Base-by-base conservation (phyloP, 2,797 vertebrate genomes). In the Sebastes matsubarae region DNA sequence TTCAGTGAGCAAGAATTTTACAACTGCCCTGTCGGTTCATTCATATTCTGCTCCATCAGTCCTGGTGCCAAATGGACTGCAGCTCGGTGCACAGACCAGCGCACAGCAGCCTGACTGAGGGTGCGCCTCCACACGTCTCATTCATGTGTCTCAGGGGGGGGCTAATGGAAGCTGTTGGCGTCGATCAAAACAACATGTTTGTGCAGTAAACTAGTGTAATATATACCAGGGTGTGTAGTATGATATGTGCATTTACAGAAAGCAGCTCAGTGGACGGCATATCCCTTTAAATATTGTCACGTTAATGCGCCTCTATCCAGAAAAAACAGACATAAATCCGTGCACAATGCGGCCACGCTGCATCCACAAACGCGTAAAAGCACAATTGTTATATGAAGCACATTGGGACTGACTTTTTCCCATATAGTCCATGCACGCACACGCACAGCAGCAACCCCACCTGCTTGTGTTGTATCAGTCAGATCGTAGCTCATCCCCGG, bases 391-490 rank as follows among this genome's bases (percentile, higher is more conserved):
- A 8, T 3, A 24, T 8, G 22, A 70, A 18, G 61, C 77, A 1
- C 32, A 46, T 3, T 2, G 10, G 2, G 38, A 6, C 46, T 6
- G 55, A 46, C 67, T 52, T 14, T 29, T 58, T 38, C 68, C 22
- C 1, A 52, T 52, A 2, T 38, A 5, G 22, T 46, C 29, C 65
- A 6, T 3, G 60, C 76, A 9, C 16, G 42, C 65, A 59, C 75
- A 14, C 36, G 36, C 36, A 38, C 12, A 38, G 36, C 36, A 38
- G 13, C n/a, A 2, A 2, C 96, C 86, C 95, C 36, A 99, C 98
- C 98, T 96, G 98, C 97, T 95, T 97, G 97, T 84, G 97, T 98
- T 63, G 98, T 99, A 88, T 99, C 98, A 68, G 97, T 97, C 74
- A 99, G 96, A 90, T 99, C 98, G 90, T 97, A 98, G 95, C 94